Conservation (phyloP, 2,888 invertebrate genomes). For the Bombylius discolor region DNA sequence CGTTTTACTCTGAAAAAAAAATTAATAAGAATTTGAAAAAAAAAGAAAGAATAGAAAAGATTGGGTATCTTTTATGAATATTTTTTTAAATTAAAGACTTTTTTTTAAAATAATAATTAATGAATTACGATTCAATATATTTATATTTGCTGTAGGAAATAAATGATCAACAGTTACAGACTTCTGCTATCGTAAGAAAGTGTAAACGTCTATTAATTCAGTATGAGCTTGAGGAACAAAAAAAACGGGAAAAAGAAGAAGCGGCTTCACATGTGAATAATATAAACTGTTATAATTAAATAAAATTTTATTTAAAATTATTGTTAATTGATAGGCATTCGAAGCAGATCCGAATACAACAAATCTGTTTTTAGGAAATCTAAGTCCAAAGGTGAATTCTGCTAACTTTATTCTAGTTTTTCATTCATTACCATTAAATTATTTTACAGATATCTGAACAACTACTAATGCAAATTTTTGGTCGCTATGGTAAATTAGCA, state of each 20-base stretch:
- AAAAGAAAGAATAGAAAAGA: too few relatives aligned
- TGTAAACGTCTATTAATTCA: conserved; percentile 60
- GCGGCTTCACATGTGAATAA: conserved; percentile 73
- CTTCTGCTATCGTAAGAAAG: conserved; percentile 61
- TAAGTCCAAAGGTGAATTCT: conserved; percentile 76
- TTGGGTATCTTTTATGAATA: too few relatives aligned
- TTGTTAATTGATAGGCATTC: conserved; percentile 52
- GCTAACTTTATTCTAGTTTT: conserved; percentile 9
- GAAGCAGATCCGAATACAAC: conserved; percentile 98
- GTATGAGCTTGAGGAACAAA: conserved; percentile 69
- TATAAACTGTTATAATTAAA: background rate
- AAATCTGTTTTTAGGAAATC: conserved; percentile 92
- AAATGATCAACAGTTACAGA: too few relatives aligned
- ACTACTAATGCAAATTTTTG: conserved; percentile 95
- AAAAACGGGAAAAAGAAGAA: conserved; percentile 77
- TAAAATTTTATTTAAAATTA: background rate
- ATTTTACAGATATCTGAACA: conserved; percentile 89
- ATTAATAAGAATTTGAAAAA: too few relatives aligned
- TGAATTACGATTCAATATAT: too few relatives aligned
- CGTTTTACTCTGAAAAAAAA: too few relatives aligned
- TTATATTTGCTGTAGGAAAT: too few relatives aligned
- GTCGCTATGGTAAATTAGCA: conserved; percentile 91
- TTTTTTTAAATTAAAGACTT: too few relatives aligned
- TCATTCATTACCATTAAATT: background rate
- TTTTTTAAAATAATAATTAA: too few relatives aligned